Conservation (phyloP, 2,797 vertebrate genomes). For the Cynopterus sphinx region DNA sequence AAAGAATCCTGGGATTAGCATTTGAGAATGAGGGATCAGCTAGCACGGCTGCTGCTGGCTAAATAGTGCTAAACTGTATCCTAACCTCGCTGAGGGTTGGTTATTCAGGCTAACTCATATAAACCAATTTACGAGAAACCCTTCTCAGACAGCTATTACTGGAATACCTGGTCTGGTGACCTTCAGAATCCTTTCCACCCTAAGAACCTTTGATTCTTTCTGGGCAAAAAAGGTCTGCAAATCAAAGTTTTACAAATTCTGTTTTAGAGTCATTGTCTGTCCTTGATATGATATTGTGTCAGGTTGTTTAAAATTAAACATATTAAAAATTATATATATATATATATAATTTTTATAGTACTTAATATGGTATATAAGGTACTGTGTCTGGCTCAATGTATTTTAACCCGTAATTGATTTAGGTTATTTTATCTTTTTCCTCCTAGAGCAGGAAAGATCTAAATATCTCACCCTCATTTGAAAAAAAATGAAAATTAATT, state of each 20-base stretch:
- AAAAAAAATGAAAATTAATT: slow-evolving; percentile 46
- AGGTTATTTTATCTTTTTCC: background rate
- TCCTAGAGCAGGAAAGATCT: background rate
- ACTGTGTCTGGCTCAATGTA: background rate
- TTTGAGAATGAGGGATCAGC: background rate
- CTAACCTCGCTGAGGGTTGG: background rate
- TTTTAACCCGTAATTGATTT: background rate
- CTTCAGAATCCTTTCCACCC: background rate
- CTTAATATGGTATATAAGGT: background rate
- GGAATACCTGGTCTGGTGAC: background rate
- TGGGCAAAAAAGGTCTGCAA: background rate
- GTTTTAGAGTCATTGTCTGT: background rate
- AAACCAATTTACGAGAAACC: background rate
- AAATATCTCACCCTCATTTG: background rate
- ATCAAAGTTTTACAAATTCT: background rate
- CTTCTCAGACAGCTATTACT: background rate
- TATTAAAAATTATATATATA: too few species aligned
- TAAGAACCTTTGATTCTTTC: background rate
- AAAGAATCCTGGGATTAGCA: background rate
- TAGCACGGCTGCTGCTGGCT: background rate
- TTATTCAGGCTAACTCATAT: background rate
- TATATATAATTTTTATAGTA: background rate
- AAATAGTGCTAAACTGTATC: background rate
- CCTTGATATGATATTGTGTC: background rate
- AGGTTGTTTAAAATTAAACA: background rate